Base-by-base conservation (phyloP, 2,113 vertebrate genomes). In the Trachemys scripta region DNA sequence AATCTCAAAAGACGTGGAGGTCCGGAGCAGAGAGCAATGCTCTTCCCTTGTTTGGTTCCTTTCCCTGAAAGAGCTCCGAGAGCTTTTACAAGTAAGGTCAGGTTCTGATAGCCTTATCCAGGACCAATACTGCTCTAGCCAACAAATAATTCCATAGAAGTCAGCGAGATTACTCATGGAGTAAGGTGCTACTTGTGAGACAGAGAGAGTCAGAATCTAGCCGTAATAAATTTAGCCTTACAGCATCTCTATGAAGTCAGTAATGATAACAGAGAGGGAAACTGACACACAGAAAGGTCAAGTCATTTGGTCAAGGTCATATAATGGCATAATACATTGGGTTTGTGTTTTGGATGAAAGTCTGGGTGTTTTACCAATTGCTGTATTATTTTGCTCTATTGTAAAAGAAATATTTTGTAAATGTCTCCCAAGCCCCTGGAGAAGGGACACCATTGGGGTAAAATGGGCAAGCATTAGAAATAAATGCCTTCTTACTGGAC, bases 261-360 rank as follows among this genome's bases (percentile, higher is more conserved):
- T 14, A 27, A 29, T 47, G 22, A 94, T 92, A 97, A 84, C 96
- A 97, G 93, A 96, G 96, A 95, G 94, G 84, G 90, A 89, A 96
- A 94, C 92, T 93, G 96, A 96, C 96, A 93, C 87, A 45, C 72
- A 59, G 96, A 92, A 93, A 96, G 96, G 97, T 94, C 89, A 82
- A 82, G 85, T 38, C 93, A 85, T 93, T 93, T 93, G 93, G 93
- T 97, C 65, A 94, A 96, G 96, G 96, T 97, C 94, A 96, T 82
- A 72, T 92, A 96, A 85, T 85, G 92, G 83, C 89, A 31, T 76
- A 76, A 81, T 90, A 56, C 79, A 13, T 47, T 85, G 57, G 53
- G 27, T 42, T 83, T 2, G 1, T 83, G 25, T 35, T 69, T 84
- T 45, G 51, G 42, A 1, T 84, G 89, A 16, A 79, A 42, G 10